These are phyloP conservation scores for Philaethria dido DNA, from an alignment of 2,888 invertebrate species.

Conservation along the genomic window DNA sequence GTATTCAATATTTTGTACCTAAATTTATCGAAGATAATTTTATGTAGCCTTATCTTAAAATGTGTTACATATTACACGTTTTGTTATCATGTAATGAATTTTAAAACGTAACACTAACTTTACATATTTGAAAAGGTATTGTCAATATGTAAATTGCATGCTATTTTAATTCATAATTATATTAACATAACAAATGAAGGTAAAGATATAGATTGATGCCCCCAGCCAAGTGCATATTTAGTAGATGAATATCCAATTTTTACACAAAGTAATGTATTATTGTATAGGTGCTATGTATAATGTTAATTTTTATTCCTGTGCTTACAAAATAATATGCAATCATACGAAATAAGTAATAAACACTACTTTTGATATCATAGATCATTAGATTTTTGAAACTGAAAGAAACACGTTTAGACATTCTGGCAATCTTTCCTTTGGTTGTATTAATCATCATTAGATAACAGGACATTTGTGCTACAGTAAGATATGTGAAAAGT, in stretches of 20 bases:
- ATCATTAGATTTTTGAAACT: too few relatives aligned
- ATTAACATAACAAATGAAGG: conserved; percentile 32
- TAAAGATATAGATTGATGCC: conserved; percentile 8
- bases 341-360: too few relatives aligned
- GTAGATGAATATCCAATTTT: background rate
- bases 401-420: too few relatives aligned
- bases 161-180: conserved; percentile 22
- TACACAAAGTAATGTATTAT: background rate
- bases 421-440: too few relatives aligned
- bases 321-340: too few relatives aligned
- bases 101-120: background rate
- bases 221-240: background rate
- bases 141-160: conserved; percentile 2
- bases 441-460: too few relatives aligned
- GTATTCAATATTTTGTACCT: background rate
- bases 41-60: conserved; percentile 11
- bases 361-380: too few relatives aligned
- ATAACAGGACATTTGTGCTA: too few relatives aligned
- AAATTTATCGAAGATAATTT: background rate
- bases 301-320: too few relatives aligned
- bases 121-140: conserved; percentile 2
- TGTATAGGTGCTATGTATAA: too few relatives aligned
- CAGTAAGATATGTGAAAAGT: too few relatives aligned
- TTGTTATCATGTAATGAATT: conserved; percentile 6
- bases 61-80: background rate